Percentiles rank a stretch among this genome's conserved stretches.
These are phyloP conservation scores for Hydrozoanthus tunicans DNA, from an alignment of 64 coral and sea anemone species.

Conservation along the genomic window DNA sequence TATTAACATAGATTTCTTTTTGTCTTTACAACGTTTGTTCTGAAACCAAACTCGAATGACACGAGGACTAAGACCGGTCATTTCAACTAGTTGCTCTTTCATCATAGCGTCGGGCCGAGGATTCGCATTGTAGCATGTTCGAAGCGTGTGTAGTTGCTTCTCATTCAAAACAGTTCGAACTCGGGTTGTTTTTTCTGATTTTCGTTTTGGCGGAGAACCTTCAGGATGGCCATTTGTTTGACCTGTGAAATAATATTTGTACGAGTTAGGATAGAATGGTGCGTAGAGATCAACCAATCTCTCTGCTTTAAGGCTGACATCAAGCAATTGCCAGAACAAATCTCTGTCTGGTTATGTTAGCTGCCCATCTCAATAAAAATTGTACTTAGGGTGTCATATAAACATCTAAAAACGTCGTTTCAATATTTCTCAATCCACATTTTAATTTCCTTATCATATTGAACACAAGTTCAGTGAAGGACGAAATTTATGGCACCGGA, in stretches of 20 bases:
- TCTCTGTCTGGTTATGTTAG: constrained; percentile 10
- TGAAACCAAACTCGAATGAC: constrained; percentile 99
- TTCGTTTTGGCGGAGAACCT: constrained; percentile 66
- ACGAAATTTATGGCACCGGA: constrained; percentile 56
- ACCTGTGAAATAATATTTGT: constrained; percentile 67
- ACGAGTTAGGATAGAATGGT: constrained; percentile 12
- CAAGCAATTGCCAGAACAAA: not conserved
- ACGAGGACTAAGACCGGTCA: constrained; percentile 95
- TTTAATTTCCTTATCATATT: constrained; percentile 45
- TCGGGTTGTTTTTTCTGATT: constrained; percentile 88
- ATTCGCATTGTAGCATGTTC: constrained; percentile 94
- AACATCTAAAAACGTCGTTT: not conserved
- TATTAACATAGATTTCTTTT: constrained; percentile 93
- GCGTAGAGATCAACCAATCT: constrained; percentile 26
- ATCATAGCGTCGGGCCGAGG: constrained; percentile 98
- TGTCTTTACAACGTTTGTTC: constrained; percentile 99
- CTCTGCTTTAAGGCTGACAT: constrained; percentile 8
- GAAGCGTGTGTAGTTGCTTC: constrained; percentile 95
- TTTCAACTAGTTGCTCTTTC: constrained; percentile 99
- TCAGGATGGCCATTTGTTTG: constrained; percentile 75
- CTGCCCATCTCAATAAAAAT: not conserved
- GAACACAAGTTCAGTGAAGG: constrained; percentile 41
- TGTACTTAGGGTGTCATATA: not conserved
- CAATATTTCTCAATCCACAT: not conserved
- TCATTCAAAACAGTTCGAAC: constrained; percentile 99